phyloP scores from a whole-genome alignment of 2,888 invertebrate genomes.

The Molanna angustata region DNA sequence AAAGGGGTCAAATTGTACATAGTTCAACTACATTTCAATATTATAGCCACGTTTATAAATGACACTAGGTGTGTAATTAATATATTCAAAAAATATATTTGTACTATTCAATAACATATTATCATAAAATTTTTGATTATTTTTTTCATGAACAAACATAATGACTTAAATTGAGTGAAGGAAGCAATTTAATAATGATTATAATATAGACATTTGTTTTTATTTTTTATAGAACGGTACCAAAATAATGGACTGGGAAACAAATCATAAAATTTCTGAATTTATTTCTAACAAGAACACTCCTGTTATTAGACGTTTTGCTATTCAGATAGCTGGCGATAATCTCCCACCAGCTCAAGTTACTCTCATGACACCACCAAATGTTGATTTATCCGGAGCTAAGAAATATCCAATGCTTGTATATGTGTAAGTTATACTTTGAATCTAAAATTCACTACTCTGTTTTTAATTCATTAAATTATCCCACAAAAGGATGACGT shows the following conservation, averaged over 20 bases:
- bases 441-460: not conserved
- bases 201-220: not conserved
- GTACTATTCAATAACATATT: too few species aligned
- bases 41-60: too few species aligned
- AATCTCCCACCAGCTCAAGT: conserved; percentile 66
- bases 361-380: conserved; percentile 68
- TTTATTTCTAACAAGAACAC: conserved; percentile 50
- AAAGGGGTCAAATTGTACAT: too few species aligned
- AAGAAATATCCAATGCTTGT: conserved; percentile 80
- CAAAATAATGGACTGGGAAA: conserved; percentile 60
- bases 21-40: too few species aligned
- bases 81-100: too few species aligned
- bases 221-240: conserved; percentile 43
- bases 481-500: too few species aligned
- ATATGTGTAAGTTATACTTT: conserved; percentile 66
- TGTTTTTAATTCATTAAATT: too few species aligned
- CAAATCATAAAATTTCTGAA: conserved; percentile 56
- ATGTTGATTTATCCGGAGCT: conserved; percentile 62
- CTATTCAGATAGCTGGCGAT: conserved; percentile 63
- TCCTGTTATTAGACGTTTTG: conserved; percentile 60
- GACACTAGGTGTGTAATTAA: too few species aligned
- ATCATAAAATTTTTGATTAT: too few species aligned
- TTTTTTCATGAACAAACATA: too few species aligned
- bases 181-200: too few species aligned
- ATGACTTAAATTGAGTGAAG: too few species aligned